Conservation (phyloP, 2,113 vertebrate species). For the human region DNA sequence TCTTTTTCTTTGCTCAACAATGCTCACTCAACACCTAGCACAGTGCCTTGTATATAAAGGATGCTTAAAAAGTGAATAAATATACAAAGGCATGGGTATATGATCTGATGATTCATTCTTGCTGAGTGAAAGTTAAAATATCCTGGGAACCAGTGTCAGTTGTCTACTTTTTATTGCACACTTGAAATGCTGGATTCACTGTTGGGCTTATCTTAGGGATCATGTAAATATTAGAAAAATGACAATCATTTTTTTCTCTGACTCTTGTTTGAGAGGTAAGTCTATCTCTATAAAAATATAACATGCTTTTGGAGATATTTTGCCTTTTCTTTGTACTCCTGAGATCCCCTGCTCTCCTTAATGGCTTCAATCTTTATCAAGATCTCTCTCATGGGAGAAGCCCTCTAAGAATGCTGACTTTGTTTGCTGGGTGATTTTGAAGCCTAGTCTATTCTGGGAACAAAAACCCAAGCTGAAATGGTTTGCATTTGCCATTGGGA, state of each 20-base stretch:
- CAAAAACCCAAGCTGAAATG: slow-evolving; percentile 64
- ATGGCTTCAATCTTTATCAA: neutral
- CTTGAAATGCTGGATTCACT: slow-evolving; percentile 45
- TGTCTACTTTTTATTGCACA: slow-evolving; percentile 33
- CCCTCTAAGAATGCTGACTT: slow-evolving; percentile 31
- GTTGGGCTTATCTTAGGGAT: slow-evolving; percentile 34
- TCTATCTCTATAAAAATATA: slow-evolving; percentile 30
- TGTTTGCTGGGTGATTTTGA: slow-evolving; percentile 50
- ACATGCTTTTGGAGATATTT: neutral
- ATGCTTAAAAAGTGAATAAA: slow-evolving; percentile 30
- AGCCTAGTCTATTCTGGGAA: slow-evolving; percentile 33
- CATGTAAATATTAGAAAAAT: slow-evolving; percentile 66
- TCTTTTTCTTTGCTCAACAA: neutral
- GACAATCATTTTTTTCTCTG: slow-evolving; percentile 36
- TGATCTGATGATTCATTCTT: slow-evolving; percentile 41
- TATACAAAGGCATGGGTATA: neutral
- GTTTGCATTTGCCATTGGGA: slow-evolving; percentile 54
- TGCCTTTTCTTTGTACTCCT: neutral
- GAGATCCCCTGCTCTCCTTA: neutral
- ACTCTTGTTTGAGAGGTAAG: slow-evolving; percentile 4
- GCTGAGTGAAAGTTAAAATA: slow-evolving; percentile 8
- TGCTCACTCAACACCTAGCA: neutral
- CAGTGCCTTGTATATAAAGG: neutral
- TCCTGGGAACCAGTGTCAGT: neutral
- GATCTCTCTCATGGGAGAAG: neutral